Percentiles rank a stretch among this genome's conserved stretches.
Evolutionary conservation across 2,113 vertebrate species (phyloP).

Genomic region (Paratilapia polleni): DNA sequence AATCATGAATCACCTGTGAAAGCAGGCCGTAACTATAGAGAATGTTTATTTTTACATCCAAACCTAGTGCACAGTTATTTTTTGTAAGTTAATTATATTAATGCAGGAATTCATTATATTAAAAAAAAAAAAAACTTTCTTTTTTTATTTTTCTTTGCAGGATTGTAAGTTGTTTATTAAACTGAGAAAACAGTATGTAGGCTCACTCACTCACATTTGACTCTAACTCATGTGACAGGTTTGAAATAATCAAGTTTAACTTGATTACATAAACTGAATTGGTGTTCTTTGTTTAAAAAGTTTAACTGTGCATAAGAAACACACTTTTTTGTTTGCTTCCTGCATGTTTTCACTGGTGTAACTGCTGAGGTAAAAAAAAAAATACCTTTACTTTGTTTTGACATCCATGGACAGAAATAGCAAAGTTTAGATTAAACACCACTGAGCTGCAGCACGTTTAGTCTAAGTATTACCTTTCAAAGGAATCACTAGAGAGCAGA

Average conservation of each 20-base stretch:
- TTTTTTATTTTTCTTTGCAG: neutral
- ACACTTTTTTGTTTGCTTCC: neutral
- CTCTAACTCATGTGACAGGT: neutral
- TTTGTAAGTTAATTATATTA: neutral
- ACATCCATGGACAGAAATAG: conserved; percentile 8
- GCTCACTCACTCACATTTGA: neutral
- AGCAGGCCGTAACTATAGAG: neutral
- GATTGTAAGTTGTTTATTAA: neutral
- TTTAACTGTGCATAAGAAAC: neutral
- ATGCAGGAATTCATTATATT: no score
- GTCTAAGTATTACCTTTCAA: neutral
- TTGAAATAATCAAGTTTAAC: neutral
- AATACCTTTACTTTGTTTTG: neutral
- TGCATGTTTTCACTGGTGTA: neutral
- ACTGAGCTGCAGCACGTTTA: conserved; percentile 30
- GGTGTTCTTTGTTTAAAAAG: no score
- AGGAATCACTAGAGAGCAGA: neutral
- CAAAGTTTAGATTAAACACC: conserved; percentile 15
- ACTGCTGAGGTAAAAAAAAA: neutral
- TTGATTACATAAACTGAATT: neutral
- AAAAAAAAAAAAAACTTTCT: no score
- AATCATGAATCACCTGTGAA: neutral
- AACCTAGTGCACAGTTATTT: neutral
- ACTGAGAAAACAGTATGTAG: neutral
- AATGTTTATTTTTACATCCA: neutral